These are phyloP conservation scores for Chlamydotis undulata DNA, from an alignment of 2,113 vertebrate species.

Conservation along the genomic window DNA sequence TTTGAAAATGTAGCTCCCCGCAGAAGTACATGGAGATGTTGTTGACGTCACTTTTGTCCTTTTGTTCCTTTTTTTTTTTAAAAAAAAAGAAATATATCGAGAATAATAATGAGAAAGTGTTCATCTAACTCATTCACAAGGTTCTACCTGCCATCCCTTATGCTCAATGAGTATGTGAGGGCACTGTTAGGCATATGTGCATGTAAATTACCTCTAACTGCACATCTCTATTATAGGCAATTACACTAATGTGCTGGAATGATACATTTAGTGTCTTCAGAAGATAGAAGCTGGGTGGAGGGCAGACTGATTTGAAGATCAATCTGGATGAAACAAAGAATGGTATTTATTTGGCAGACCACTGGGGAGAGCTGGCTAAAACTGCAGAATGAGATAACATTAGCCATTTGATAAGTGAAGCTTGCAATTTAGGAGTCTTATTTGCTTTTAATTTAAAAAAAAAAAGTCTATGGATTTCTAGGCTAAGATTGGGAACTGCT, in stretches of 20 bases:
- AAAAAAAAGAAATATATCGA: not conserved
- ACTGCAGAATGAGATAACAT: slow-evolving; percentile 51
- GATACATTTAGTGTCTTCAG: slow-evolving; percentile 70
- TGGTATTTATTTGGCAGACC: slow-evolving; percentile 64
- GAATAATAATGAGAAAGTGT: slow-evolving; percentile 55
- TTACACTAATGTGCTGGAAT: slow-evolving; percentile 68
- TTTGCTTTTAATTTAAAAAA: slow-evolving; percentile 60
- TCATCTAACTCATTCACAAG: slow-evolving; percentile 63
- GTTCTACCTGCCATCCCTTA: slow-evolving; percentile 66
- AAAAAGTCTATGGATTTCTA: not conserved
- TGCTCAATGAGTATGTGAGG: slow-evolving; percentile 62
- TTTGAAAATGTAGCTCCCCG: not conserved
- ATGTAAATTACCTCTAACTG: slow-evolving; percentile 70
- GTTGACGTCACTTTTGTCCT: slow-evolving; percentile 3
- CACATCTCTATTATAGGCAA: slow-evolving; percentile 72
- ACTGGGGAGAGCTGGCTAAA: slow-evolving; percentile 63
- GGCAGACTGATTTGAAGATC: slow-evolving; percentile 69
- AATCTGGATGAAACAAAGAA: slow-evolving; percentile 68
- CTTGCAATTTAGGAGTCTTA: slow-evolving; percentile 56
- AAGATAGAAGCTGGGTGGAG: slow-evolving; percentile 66
- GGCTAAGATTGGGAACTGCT: not conserved
- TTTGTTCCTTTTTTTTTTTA: not conserved
- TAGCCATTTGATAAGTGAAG: slow-evolving; percentile 59
- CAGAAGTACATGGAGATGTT: not conserved
- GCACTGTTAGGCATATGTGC: slow-evolving; percentile 65